Evolutionary conservation across 1,140 invertebrate species (phyloP).

Genomic region (Meloidogyne exigua): DNA sequence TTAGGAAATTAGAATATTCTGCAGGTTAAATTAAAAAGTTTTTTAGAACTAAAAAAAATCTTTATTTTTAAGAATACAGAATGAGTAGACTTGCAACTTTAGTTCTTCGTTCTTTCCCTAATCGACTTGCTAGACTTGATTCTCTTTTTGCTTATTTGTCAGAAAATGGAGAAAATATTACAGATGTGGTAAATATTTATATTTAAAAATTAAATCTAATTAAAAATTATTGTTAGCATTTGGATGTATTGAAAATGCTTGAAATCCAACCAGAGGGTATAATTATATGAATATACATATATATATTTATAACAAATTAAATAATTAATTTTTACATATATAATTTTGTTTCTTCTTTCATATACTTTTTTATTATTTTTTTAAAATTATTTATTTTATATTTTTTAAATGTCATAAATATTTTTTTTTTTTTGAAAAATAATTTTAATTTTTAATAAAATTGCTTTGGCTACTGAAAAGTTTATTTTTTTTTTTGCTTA

Average conservation of each 20-base stretch:
- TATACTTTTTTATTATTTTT: background rate
- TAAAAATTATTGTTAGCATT: slow-evolving; percentile 4
- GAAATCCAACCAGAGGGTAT: slow-evolving; percentile 7
- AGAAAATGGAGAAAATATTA: slow-evolving; percentile 10
- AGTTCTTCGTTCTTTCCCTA: slow-evolving; percentile 20
- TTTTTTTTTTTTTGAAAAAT: background rate
- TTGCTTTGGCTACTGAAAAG: background rate
- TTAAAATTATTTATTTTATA: slow-evolving; percentile 8
- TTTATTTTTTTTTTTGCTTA: background rate
- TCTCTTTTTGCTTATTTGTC: slow-evolving; percentile 21
- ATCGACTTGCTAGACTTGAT: slow-evolving; percentile 11
- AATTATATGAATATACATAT: slow-evolving; percentile 1
- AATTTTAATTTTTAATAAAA: background rate
- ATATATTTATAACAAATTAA: background rate
- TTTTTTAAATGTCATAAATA: background rate
- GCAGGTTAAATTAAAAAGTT: background rate
- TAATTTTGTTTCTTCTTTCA: background rate
- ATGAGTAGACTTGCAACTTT: slow-evolving; percentile 25
- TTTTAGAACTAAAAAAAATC: background rate
- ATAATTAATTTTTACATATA: background rate
- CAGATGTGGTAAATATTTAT: background rate
- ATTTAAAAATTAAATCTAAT: background rate
- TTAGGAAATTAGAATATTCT: slow-evolving; percentile 47
- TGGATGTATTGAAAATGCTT: slow-evolving; percentile 27
- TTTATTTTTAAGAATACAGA: slow-evolving; percentile 23